Evolutionary conservation across 2,888 invertebrate species (phyloP).

Genomic region (Dryococelus australis): DNA sequence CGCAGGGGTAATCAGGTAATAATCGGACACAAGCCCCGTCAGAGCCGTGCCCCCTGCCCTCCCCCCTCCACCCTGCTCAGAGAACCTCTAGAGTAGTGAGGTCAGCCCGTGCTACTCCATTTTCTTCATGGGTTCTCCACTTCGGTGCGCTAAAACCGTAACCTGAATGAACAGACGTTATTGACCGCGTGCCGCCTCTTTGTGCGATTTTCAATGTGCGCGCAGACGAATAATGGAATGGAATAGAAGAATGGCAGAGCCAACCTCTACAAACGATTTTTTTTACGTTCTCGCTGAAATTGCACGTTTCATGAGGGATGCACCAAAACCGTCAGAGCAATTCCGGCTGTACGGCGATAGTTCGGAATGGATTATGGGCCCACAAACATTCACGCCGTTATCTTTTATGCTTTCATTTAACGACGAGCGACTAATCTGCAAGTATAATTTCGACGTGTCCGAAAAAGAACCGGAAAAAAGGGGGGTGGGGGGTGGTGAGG

Average conservation of each 20-base stretch:
- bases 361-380: constrained; percentile 6
- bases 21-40: no score
- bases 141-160: no score
- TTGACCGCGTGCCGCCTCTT: not conserved
- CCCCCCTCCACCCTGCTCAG: no score
- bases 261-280: not conserved
- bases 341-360: not conserved
- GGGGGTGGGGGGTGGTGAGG: no score
- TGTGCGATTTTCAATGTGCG: not conserved
- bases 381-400: not conserved
- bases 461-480: not conserved
- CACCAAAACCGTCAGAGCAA: not conserved
- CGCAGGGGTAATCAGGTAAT: no score
- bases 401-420: constrained; percentile 2
- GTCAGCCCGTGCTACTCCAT: no score
- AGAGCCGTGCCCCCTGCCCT: no score
- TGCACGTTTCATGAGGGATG: constrained; percentile 5
- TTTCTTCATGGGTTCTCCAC: no score
- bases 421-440: constrained; percentile 16
- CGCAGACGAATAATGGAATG: not conserved
- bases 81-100: no score
- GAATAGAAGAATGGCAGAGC: not conserved
- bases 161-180: no score
- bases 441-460: not conserved
- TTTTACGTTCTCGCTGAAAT: not conserved